Evolutionary conservation across 2,113 vertebrate genomes (phyloP).

Genomic region (Toxotes jaculatrix): DNA sequence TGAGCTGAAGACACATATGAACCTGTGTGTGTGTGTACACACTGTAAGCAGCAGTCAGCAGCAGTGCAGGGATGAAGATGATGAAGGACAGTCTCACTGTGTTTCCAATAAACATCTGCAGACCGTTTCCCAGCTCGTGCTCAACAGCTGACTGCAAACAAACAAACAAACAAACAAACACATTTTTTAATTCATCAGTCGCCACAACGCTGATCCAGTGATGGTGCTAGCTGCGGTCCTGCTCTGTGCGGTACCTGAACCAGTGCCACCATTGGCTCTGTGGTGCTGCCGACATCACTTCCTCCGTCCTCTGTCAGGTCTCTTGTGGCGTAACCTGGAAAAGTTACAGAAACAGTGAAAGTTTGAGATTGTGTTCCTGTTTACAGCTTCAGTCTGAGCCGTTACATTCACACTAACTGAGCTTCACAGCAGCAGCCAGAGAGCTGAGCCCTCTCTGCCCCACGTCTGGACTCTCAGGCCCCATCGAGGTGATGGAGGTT

Average conservation of each 20-base stretch:
- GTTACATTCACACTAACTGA: too few relatives aligned
- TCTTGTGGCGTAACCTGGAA: constrained; percentile 9
- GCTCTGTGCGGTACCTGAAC: constrained; percentile 51
- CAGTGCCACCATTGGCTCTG: constrained; percentile 28
- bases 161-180: constrained; percentile 5
- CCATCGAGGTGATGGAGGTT: too few relatives aligned
- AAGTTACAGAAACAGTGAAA: background rate
- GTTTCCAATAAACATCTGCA: constrained; percentile 52
- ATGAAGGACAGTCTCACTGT: constrained; percentile 58
- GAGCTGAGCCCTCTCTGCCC: too few relatives aligned
- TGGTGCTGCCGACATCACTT: constrained; percentile 48
- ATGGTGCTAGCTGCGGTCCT: too few relatives aligned
- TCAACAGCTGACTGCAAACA: constrained; percentile 36
- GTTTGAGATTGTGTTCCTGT: too few relatives aligned
- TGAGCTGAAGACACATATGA: background rate
- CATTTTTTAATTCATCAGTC: background rate
- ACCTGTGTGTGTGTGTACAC: constrained; percentile 31
- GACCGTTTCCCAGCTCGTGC: constrained; percentile 5
- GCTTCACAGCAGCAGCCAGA: too few relatives aligned
- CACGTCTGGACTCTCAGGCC: too few relatives aligned
- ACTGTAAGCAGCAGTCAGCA: constrained; percentile 52
- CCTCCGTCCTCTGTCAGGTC: background rate
- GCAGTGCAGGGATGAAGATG: constrained; percentile 62
- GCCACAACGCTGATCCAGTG: background rate
- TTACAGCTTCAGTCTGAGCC: too few relatives aligned